Evolutionary conservation across 2,888 invertebrate species (phyloP), one percentile per base, ranked within the genome.

Genomic region (Candidula unifasciata): DNA sequence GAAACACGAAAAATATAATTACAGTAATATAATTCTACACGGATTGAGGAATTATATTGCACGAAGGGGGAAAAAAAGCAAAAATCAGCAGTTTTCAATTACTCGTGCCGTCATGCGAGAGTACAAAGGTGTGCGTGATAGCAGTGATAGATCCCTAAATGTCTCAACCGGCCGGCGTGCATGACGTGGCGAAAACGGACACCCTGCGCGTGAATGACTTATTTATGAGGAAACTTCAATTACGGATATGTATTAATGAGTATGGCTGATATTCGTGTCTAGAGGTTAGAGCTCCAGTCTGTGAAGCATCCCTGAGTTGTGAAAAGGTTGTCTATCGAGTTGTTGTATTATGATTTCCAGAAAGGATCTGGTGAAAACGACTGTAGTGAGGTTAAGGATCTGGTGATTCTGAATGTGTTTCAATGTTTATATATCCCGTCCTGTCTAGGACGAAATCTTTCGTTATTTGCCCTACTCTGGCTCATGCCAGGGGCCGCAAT

Each of bases 1-100:
- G 44, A 44, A 44, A 44, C 44, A 44, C 44, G 13, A 13, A 44
- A 44, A 13, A 44, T 44, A 44, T 68, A 68, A 68, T 68, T 68
- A 13, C 21, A 33, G 68, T 16, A 6, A 68, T 68, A 68, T 68
- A 35, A 30, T 18, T n/a, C 10, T 8, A 10, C 66, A 10, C 35
- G 33, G 68, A 33, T 68, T 33, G 68, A 21, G 33, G 33, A 68
- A 68, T 68, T 68, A 33, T 68, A 33, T 68, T 33, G 68, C 18
- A 33, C 16, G n/a, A n/a, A 1, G 27, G 27, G 66, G 18, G 18
- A 68, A 33, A 0, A 18, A 68, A 16, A 33, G 21, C 68, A 68
- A 35, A 68, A 68, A 68, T 68, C 68, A 68, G 68, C 33, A 68
- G 18, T 68, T 68, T 68, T 33, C 68, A 68, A 68, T 68, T 68